phyloP scores from a whole-genome alignment of 2,113 vertebrate species.

The Gallinago undulata region DNA sequence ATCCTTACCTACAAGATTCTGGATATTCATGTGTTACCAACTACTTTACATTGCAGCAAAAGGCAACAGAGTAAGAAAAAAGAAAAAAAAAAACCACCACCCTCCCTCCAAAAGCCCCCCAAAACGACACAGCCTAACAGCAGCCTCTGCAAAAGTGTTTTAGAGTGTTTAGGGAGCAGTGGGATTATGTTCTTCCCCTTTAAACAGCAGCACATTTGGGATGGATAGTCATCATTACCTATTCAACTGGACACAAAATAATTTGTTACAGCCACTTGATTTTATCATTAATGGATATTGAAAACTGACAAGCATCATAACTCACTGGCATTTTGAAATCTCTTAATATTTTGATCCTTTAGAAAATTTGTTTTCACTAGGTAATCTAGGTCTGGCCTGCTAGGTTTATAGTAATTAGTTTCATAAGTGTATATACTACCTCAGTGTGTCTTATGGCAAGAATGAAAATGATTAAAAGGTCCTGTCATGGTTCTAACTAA shows the following conservation, averaged over 20 bases:
- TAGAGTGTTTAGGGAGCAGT: background rate
- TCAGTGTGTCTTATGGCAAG: background rate
- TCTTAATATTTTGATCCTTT: slow-evolving; percentile 25
- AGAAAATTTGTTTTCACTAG: slow-evolving; percentile 4
- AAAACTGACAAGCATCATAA: slow-evolving; percentile 43
- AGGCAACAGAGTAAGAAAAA: background rate
- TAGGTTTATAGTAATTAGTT: background rate
- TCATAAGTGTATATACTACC: background rate
- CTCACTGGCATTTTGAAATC: slow-evolving; percentile 1
- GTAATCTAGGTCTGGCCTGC: background rate
- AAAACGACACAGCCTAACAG: background rate
- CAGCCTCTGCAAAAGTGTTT: background rate
- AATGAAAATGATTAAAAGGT: slow-evolving; percentile 36
- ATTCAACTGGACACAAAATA: slow-evolving; percentile 47
- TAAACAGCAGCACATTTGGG: background rate
- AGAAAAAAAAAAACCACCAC: background rate
- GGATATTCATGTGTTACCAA: background rate
- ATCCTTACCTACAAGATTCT: background rate
- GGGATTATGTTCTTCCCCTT: background rate
- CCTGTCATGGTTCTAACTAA: slow-evolving; percentile 12
- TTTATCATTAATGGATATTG: slow-evolving; percentile 39
- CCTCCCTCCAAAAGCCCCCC: background rate
- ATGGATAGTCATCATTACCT: background rate
- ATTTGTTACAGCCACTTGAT: slow-evolving; percentile 51
- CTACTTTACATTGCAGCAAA: background rate